Evolutionary conservation across 2,113 vertebrate species (phyloP), one percentile per base, ranked within the genome.

Genomic region (Onychostruthus taczanowskii): DNA sequence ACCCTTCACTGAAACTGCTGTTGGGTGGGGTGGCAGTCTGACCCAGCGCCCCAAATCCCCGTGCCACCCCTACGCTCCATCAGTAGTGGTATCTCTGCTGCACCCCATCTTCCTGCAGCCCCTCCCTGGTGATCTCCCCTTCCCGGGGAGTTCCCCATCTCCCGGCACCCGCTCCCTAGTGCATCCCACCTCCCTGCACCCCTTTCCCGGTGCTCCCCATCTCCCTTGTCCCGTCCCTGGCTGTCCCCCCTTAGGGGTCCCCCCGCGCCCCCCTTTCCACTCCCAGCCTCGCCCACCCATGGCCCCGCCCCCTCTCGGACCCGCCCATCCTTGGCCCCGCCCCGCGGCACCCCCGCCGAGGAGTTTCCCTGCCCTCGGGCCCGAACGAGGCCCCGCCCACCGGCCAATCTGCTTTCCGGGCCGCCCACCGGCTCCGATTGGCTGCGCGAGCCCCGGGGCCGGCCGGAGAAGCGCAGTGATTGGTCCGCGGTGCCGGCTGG

Each of bases 61-160:
- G 58, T 3, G 3, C 18, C 41, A 47, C 6, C 11, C 37, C 11
- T 6, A 5, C 0, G 0, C 26, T 15, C 26, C 55, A 39, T 22
- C 8, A 13, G 1, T 4, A 6, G 16, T 15, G 41, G 16, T 55
- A 33, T 53, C 31, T 56, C 26, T 73, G 5, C 17, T 22, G 41
- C 66, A 35, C 19, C 13, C 30, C 66, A 64, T 26, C 16, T 55
- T 21, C 35, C 50, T 27, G 26, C 43, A 73, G 9, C 35, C n/a
- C 26, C 26, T 72, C 9, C 26, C n/a, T 11, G n/a, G 16, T 30
- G 52, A 24, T 7, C 23, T 24, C 43, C 44, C 2, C 12, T n/a
- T 23, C 10, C 37, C 13, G 5, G 18, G 41, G 41, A 41, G 12
- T 22, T 7, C 6, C 26, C n/a, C 2, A 22, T 15, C 8, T 19